Conservation (phyloP, 1,140 invertebrate species). For the Dendrolimus kikuchii region DNA sequence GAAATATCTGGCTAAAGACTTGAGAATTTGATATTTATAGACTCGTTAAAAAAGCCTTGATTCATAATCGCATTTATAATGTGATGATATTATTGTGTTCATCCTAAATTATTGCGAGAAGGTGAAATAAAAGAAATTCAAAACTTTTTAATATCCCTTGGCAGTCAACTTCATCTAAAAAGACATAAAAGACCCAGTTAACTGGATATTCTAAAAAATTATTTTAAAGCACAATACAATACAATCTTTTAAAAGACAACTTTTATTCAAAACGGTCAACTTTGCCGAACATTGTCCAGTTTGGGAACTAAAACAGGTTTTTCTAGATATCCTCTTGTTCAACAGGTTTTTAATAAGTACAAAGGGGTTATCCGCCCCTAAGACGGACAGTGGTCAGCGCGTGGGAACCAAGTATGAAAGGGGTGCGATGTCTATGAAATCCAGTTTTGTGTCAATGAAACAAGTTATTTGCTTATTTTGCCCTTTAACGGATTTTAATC, state of each 20-base stretch:
- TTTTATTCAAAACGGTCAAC: neutral
- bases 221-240: conserved; percentile 9
- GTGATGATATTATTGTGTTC: too few relatives aligned
- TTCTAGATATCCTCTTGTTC: conserved; percentile 23
- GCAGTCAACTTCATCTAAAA: neutral
- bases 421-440: conserved; percentile 1
- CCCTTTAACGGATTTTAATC: too few relatives aligned
- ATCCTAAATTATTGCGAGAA: too few relatives aligned
- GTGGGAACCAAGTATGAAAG: conserved; percentile 17
- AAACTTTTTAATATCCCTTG: too few relatives aligned
- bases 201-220: neutral
- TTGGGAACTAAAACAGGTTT: conserved; percentile 46
- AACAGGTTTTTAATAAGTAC: conserved; percentile 24
- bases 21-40: too few relatives aligned
- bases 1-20: too few relatives aligned
- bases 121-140: too few relatives aligned
- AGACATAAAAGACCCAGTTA: neutral
- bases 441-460: too few relatives aligned
- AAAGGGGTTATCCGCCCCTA: conserved; percentile 25
- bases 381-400: conserved; percentile 43
- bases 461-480: too few relatives aligned
- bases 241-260: neutral
- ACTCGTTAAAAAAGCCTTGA: too few relatives aligned
- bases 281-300: conserved; percentile 4
- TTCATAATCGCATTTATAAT: too few relatives aligned